phyloP scores from a whole-genome alignment of 2,113 vertebrate genomes.

The Neoarius graeffei region DNA sequence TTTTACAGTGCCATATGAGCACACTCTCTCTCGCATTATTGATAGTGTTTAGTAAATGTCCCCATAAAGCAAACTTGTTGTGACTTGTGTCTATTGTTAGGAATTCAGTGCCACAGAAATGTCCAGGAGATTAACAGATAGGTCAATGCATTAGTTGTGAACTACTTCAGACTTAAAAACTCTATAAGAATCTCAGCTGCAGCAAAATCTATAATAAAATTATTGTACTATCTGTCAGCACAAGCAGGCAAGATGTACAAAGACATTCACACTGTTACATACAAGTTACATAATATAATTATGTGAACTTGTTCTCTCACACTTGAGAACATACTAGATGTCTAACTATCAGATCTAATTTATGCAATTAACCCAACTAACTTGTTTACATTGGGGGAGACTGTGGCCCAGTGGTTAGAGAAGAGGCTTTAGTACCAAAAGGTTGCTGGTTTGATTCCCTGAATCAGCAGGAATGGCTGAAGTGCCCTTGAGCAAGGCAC shows the following conservation, averaged over 20 bases:
- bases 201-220: neutral
- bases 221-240: neutral
- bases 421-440: too few relatives aligned
- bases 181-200: neutral
- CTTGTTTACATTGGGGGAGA: neutral
- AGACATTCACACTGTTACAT: neutral
- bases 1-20: constrained; percentile 38
- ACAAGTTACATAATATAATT: neutral
- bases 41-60: neutral
- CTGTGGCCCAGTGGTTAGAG: too few relatives aligned
- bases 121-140: neutral
- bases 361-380: neutral
- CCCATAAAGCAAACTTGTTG: neutral
- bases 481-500: too few relatives aligned
- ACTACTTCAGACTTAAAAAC: neutral
- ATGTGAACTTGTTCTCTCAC: neutral
- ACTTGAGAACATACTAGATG: neutral
- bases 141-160: neutral
- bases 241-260: neutral
- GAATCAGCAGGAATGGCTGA: too few relatives aligned
- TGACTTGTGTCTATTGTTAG: neutral
- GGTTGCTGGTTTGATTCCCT: too few relatives aligned
- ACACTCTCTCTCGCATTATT: too few relatives aligned
- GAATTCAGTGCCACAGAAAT: neutral
- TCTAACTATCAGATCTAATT: neutral